Conservation (phyloP, 2,888 invertebrate genomes). For the Chrysolina haemoptera region DNA sequence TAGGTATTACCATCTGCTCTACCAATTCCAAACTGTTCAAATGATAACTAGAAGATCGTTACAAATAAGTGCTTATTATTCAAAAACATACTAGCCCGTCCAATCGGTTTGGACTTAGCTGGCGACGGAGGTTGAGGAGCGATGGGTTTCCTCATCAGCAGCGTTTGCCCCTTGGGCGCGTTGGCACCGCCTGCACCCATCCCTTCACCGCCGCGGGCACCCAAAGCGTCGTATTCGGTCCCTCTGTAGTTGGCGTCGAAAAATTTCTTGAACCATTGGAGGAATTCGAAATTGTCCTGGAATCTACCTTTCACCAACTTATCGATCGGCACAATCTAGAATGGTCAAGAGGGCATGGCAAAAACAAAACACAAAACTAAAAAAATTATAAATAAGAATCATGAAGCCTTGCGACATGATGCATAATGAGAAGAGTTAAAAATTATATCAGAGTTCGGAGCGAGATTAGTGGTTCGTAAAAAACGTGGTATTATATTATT, state of each 20-base stretch:
- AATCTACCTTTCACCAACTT: conserved; percentile 97
- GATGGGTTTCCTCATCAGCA: conserved; percentile 68
- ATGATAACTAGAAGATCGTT: not conserved
- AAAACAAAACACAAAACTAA: conserved; percentile 54
- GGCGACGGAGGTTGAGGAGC: conserved; percentile 40
- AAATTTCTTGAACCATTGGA: conserved; percentile 99
- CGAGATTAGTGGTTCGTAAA: not conserved
- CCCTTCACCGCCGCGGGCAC: conserved; percentile 87
- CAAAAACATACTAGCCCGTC: conserved; percentile 63
- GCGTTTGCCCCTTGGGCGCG: conserved; percentile 72
- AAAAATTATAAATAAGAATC: conserved; percentile 38
- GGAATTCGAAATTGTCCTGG: conserved; percentile 99
- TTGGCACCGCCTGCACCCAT: conserved; percentile 84
- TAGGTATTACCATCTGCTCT: not conserved
- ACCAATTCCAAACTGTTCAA: not conserved
- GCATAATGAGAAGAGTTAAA: not conserved
- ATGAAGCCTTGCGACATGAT: conserved; percentile 8
- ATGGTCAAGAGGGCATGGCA: conserved; percentile 63
- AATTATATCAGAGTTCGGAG: conserved; percentile 4
- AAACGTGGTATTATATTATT: not conserved
- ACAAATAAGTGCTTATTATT: not conserved
- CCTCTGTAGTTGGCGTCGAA: conserved; percentile 99
- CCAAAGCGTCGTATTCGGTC: conserved; percentile 92
- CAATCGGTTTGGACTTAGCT: conserved; percentile 59
- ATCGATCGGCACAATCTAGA: conserved; percentile 93